These are phyloP conservation scores for Anticlea derivata DNA, from an alignment of 2,888 invertebrate species.

Conservation along the genomic window DNA sequence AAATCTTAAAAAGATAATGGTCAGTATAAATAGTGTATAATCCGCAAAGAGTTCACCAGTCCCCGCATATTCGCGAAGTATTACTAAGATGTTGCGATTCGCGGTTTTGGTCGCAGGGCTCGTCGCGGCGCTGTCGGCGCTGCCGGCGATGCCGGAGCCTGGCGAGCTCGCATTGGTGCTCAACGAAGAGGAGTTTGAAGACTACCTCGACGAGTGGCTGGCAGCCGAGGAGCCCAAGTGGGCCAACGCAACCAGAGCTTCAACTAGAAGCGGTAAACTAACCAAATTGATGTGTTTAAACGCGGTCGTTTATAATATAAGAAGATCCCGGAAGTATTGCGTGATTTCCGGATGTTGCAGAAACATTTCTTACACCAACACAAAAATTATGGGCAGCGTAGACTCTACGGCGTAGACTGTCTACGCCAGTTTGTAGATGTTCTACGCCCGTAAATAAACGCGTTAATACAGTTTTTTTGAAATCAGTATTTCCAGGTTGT, in stretches of 20 bases:
- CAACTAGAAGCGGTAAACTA: slow-evolving; percentile 53
- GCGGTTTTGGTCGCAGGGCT: slow-evolving; percentile 42
- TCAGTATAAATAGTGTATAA: slow-evolving; percentile 24
- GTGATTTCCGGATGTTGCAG: too few species aligned
- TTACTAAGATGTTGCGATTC: slow-evolving; percentile 35
- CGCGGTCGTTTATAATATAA: too few species aligned
- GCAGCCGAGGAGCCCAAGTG: slow-evolving; percentile 54
- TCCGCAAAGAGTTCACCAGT: slow-evolving; percentile 18
- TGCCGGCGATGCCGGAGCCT: slow-evolving; percentile 60
- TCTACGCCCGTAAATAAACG: too few species aligned
- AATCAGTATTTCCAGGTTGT: too few species aligned
- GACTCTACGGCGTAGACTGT: too few species aligned
- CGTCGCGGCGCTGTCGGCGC: slow-evolving; percentile 43
- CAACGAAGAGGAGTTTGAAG: slow-evolving; percentile 75
- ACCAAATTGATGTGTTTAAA: too few species aligned
- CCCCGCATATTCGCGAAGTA: slow-evolving; percentile 7
- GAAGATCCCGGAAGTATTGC: not conserved
- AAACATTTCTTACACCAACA: too few species aligned
- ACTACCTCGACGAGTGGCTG: slow-evolving; percentile 72
- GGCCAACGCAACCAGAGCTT: slow-evolving; percentile 44
- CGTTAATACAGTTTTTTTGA: too few species aligned
- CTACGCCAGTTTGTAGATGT: too few species aligned
- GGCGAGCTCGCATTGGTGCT: slow-evolving; percentile 62
- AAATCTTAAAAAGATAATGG: slow-evolving; percentile 4
- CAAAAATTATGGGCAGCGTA: too few species aligned